phyloP scores from a whole-genome alignment of 2,888 invertebrate genomes.

The Pollenia angustigena region DNA sequence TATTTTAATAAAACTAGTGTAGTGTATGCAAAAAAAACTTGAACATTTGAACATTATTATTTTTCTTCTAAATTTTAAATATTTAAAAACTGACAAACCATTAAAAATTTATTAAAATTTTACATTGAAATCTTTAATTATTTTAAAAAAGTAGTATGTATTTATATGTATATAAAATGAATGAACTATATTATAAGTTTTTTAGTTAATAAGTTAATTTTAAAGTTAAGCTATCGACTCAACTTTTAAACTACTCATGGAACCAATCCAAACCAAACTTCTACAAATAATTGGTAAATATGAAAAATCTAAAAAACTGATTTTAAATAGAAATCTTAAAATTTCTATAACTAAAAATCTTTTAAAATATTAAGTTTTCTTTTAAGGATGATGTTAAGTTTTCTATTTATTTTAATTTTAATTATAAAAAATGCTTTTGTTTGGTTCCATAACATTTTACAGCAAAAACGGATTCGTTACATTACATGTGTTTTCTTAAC shows the following conservation, averaged over 20 bases:
- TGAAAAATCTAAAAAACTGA: conserved; percentile 10
- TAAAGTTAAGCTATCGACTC: conserved; percentile 14
- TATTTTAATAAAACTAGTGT: neutral
- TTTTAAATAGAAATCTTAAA: neutral
- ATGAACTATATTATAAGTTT: neutral
- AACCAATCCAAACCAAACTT: conserved; percentile 54
- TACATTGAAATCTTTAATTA: neutral
- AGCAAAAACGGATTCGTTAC: conserved; percentile 50
- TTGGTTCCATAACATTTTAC: conserved; percentile 69
- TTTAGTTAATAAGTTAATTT: conserved; percentile 36
- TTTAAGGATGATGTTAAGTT: conserved; percentile 21
- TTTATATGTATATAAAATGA: no score
- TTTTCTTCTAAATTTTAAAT: conserved; percentile 7
- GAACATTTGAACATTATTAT: conserved; percentile 27
- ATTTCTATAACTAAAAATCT: conserved; percentile 2
- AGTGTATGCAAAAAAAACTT: neutral
- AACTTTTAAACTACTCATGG: conserved; percentile 32
- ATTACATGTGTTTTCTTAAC: conserved; percentile 6
- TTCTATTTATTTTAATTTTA: conserved; percentile 19
- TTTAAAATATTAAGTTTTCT: neutral
- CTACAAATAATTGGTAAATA: conserved; percentile 63
- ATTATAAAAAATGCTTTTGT: conserved; percentile 54
- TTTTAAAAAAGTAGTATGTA: neutral
- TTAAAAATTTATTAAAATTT: conserved; percentile 8
- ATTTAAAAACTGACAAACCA: conserved; percentile 62